phyloP scores from a whole-genome alignment of 1,140 invertebrate species.

The Zaprionus capensis region DNA sequence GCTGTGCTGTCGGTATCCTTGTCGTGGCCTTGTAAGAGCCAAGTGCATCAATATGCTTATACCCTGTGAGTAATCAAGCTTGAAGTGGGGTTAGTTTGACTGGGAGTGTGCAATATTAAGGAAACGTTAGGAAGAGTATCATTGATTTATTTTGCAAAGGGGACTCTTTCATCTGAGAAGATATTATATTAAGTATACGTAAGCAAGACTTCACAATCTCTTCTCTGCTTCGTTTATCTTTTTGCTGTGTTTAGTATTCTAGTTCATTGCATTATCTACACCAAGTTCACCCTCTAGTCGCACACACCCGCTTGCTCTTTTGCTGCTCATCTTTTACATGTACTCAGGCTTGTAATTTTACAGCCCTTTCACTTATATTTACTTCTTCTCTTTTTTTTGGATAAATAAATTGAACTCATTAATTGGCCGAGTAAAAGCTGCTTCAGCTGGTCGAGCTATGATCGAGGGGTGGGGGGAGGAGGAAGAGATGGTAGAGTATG shows the following conservation, averaged over 20 bases:
- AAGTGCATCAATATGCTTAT: constrained; percentile 57
- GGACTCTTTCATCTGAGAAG: too few relatives aligned
- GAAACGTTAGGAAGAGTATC: too few relatives aligned
- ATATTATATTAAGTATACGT: too few relatives aligned
- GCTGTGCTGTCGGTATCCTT: constrained; percentile 11
- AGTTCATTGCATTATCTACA: not conserved
- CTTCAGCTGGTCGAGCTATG: constrained; percentile 16
- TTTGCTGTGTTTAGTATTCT: not conserved
- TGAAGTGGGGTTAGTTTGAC: not conserved
- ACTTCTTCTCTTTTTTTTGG: constrained; percentile 36
- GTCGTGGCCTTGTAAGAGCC: constrained; percentile 22
- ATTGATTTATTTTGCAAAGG: too few relatives aligned
- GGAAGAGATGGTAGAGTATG: not conserved
- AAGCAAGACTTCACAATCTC: too few relatives aligned
- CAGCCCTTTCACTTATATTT: constrained; percentile 33
- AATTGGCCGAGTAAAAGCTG: constrained; percentile 66
- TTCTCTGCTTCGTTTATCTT: not conserved
- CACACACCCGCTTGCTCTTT: constrained; percentile 10
- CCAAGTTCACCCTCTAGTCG: not conserved
- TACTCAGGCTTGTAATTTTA: constrained; percentile 33
- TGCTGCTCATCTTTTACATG: constrained; percentile 47
- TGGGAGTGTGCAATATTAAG: not conserved
- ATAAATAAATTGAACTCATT: constrained; percentile 78
- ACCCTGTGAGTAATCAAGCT: constrained; percentile 20
- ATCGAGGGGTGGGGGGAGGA: not conserved